phyloP scores from a whole-genome alignment of 64 coral and sea anemone genomes.

The Montipora efflorescens region DNA sequence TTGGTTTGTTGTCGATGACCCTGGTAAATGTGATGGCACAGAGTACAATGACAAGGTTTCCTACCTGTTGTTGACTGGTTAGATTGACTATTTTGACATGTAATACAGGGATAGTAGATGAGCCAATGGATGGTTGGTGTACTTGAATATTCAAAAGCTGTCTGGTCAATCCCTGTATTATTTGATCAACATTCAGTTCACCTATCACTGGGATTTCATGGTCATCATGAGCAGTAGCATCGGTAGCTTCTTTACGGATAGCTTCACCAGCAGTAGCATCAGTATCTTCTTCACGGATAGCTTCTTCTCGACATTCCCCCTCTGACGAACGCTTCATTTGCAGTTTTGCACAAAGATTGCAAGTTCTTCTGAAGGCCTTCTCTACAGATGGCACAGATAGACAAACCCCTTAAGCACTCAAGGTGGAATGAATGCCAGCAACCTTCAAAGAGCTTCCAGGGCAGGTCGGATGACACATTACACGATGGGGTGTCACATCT shows the following conservation, averaged over 20 bases:
- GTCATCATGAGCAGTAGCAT: neutral
- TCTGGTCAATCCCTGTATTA: slow-evolving; percentile 12
- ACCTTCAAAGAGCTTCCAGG: slow-evolving; percentile 41
- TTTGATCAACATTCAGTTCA: slow-evolving; percentile 49
- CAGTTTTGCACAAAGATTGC: neutral
- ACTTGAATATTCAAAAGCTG: slow-evolving; percentile 25
- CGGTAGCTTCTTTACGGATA: too few relatives aligned
- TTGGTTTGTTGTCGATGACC: neutral
- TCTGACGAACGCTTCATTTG: neutral
- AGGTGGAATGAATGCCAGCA: slow-evolving; percentile 59
- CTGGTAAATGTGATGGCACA: neutral
- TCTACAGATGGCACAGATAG: neutral
- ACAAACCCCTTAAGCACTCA: neutral
- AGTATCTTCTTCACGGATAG: neutral
- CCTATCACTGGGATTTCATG: neutral
- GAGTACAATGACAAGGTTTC: neutral
- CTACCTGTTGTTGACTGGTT: neutral
- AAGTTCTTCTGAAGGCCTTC: neutral
- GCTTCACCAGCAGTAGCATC: too few relatives aligned
- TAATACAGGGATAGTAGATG: neutral
- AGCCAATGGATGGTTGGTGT: neutral
- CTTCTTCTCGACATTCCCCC: neutral
- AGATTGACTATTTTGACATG: neutral
- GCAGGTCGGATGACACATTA: neutral
- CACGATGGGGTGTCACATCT: slow-evolving; percentile 13